Evolutionary conservation across 2,113 vertebrate species (phyloP), one percentile per base, ranked within the genome.

Genomic region (Campylorhamphus procurvoides): DNA sequence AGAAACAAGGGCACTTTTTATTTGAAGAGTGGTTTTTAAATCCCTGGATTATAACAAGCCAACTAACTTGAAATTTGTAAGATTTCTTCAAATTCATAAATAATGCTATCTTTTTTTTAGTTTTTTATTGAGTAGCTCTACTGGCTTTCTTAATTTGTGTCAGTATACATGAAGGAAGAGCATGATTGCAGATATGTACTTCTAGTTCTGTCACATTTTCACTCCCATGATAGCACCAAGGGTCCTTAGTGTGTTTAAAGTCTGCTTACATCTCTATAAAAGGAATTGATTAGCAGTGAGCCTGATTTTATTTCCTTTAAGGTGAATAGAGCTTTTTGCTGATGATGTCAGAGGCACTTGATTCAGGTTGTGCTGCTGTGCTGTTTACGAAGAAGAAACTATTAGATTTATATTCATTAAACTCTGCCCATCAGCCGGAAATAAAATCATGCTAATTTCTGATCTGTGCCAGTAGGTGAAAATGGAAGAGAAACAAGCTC

Each of bases 101-200:
- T 23, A n/a, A 7, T 62, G 33, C 31, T 63, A 2, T 39, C 0
- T 17, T 25, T 42, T 56, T 69, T 35, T 27, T 37, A 7, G 4
- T 19, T 24, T 77, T 27, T 74, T 71, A 74, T 33, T 81, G 52
- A 89, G 39, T 55, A 63, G 33, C 47, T 84, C 40, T 71, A 9
- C 42, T 55, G 18, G 58, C 14, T 87, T 58, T 35, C 27, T 42
- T 56, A 40, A 60, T 74, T 93, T 15, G 3, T 66, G 18, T 85
- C 50, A 33, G 23, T 73, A 14, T 31, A 39, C 0, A 1, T 56
- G 80, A 84, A 77, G 12, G 7, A 56, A 74, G 20, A 56, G 22
- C 17, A 19, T 14, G 18, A 35, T 86, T 0, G 3, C 50, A 33
- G 59, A 37, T 33, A 18, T 0, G 0, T 75, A 20, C 52, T 91